Percentiles rank a stretch among this genome's conserved stretches.
Evolutionary conservation across 2,888 invertebrate genomes (phyloP).

Genomic region (Hipparchia semele): DNA sequence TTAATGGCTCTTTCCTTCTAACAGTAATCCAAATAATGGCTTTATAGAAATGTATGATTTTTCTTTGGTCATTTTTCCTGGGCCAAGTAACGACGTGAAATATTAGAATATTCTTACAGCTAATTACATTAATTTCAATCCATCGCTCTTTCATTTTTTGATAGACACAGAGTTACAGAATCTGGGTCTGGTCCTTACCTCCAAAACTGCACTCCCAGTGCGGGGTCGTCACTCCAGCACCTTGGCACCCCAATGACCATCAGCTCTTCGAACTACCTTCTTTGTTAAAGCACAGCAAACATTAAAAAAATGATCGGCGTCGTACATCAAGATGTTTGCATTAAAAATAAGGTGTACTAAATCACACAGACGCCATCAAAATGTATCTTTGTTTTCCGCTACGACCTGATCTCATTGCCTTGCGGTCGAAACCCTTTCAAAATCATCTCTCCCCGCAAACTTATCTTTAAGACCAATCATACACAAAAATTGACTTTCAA

Average conservation of each 20-base stretch:
- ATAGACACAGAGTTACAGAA: too few relatives aligned
- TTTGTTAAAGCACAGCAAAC: neutral
- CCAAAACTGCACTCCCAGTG: too few relatives aligned
- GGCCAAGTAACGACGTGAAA: neutral
- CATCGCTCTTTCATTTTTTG: too few relatives aligned
- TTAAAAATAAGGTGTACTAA: conserved; percentile 56
- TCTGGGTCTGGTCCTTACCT: too few relatives aligned
- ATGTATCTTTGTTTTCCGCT: conserved; percentile 76
- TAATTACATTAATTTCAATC: too few relatives aligned
- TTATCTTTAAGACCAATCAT: conserved; percentile 4
- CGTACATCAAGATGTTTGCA: conserved; percentile 36
- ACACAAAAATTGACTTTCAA: conserved; percentile 35
- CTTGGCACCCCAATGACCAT: too few relatives aligned
- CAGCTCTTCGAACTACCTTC: too few relatives aligned
- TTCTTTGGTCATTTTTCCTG: neutral
- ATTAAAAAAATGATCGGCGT: conserved; percentile 7
- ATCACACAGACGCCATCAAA: conserved; percentile 66
- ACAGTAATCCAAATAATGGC: neutral
- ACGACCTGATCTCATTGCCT: conserved; percentile 70
- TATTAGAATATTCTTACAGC: neutral
- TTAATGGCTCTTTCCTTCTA: conserved; percentile 13
- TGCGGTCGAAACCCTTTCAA: conserved; percentile 71
- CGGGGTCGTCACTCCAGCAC: too few relatives aligned
- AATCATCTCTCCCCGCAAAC: conserved; percentile 50
- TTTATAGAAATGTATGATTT: neutral